Base-by-base conservation (phyloP, 64 coral and sea anemone species). In the Actinia tenebrosa region DNA sequence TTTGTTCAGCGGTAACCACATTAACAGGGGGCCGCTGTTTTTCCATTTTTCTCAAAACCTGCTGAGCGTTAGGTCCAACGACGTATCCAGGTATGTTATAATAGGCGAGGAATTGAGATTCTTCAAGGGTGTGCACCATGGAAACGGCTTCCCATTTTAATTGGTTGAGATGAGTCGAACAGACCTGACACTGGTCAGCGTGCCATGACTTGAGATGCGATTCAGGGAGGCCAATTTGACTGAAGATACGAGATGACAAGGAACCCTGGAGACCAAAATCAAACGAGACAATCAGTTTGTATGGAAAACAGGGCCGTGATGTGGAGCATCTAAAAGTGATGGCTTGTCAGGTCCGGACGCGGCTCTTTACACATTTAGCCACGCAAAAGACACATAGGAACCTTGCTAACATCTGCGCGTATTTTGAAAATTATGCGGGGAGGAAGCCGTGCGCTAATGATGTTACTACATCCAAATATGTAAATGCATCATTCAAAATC, bases 91-190 rank as follows among this genome's bases (percentile, higher is more conserved):
- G 94, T 68, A 97, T 93, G 81, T 97, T 97, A 64, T 97, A 97
- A 79, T 97, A 97, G 78, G 97, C 97, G 55, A 99, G 89, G 42
- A 99, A 95, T 59, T 95, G 97, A 0, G 97, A 99, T 59, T 99
- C 97, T 64, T 99, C 97, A 19, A 99, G 63, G 0, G 91, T 99
- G 46, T 95, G 86, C 9, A 99, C 97, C 97, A 99, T 99, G 11
- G 93, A 86, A 37, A 95, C 89, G 2, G 97, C 97, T 77, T 99
- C 97, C 44, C 89, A 80, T 45, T 99, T 99, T 5, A 99, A 86
- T 56, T 99, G 97, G 56, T 89, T 91, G 64, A 99, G 62, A 6
- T 95, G 89, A 1, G 97, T 95, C n/a, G 93, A 92, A 42, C 97
- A 99, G 4, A 99, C 90, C 46, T 95, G 88, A 71, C 97, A 99